phyloP scores from a whole-genome alignment of 2,797 vertebrate species.

The Dallia pectoralis region DNA sequence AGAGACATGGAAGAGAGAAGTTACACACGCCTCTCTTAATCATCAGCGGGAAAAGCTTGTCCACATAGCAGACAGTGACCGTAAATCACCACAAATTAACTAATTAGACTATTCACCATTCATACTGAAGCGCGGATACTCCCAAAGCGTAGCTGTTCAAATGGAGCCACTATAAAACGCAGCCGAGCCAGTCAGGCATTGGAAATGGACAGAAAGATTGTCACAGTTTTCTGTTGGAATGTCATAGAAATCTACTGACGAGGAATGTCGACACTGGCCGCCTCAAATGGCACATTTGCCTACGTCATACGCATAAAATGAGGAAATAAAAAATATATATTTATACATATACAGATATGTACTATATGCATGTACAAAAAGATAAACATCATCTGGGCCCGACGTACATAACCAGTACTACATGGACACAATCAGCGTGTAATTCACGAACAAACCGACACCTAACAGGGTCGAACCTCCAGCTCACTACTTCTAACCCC shows the following conservation, averaged over 20 bases:
- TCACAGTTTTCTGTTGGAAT: constrained; percentile 73
- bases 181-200: constrained; percentile 1
- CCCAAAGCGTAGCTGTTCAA: constrained; percentile 50
- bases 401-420: constrained; percentile 56
- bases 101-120: constrained; percentile 30
- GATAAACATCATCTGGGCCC: constrained; percentile 52
- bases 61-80: constrained; percentile 31
- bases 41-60: constrained; percentile 30
- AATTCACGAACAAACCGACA: constrained; percentile 25
- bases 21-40: constrained; percentile 27
- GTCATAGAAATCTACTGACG: constrained; percentile 29
- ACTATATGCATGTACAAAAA: constrained; percentile 64
- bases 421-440: constrained; percentile 54
- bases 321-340: constrained; percentile 67
- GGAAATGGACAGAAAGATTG: constrained; percentile 55
- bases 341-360: constrained; percentile 64
- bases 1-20: constrained; percentile 42
- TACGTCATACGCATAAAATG: constrained; percentile 45
- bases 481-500: constrained; percentile 39
- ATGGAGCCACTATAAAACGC: constrained; percentile 24
- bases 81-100: constrained; percentile 6
- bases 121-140: constrained; percentile 33
- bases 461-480: constrained; percentile 3
- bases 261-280: constrained; percentile 50
- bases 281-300: constrained; percentile 26